Conservation (phyloP, 2,113 vertebrate genomes). For the Grus americana region DNA sequence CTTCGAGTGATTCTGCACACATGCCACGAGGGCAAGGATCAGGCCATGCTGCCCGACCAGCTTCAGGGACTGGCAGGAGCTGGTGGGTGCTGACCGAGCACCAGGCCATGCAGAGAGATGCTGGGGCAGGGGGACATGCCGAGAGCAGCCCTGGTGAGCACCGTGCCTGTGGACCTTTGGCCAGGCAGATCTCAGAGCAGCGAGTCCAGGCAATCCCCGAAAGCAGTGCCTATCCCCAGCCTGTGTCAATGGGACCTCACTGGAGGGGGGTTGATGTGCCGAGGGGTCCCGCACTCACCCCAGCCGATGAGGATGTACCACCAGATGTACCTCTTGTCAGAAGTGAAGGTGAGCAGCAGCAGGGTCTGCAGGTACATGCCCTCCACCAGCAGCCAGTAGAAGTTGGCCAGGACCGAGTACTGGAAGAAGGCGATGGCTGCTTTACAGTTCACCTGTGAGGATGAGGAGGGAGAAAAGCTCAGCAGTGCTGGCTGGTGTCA, state of each 20-base stretch:
- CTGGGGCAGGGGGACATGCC: rapidly evolving
- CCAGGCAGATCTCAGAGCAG: background rate
- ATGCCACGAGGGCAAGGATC: background rate
- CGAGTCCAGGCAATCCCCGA: background rate
- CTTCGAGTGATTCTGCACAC: background rate
- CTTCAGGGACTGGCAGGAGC: background rate
- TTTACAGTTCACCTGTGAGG: slow-evolving; percentile 79
- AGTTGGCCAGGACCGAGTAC: slow-evolving; percentile 88
- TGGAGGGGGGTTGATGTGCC: background rate
- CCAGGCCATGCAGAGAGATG: background rate
- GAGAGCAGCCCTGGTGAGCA: background rate
- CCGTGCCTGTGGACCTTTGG: background rate
- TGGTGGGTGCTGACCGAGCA: background rate
- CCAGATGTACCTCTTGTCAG: slow-evolving; percentile 87
- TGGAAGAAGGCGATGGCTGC: slow-evolving; percentile 85
- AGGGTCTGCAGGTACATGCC: slow-evolving; percentile 90
- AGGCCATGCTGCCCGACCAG: background rate
- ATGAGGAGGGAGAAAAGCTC: background rate
- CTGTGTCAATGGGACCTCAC: background rate
- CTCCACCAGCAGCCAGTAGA: slow-evolving; percentile 90
- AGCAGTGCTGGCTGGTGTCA: background rate
- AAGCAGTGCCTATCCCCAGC: background rate
- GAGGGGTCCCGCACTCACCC: slow-evolving; percentile 70
- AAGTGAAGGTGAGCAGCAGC: slow-evolving; percentile 85
- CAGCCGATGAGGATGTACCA: slow-evolving; percentile 87